Conservation (phyloP, 2,113 vertebrate genomes). For the Podiceps cristatus region DNA sequence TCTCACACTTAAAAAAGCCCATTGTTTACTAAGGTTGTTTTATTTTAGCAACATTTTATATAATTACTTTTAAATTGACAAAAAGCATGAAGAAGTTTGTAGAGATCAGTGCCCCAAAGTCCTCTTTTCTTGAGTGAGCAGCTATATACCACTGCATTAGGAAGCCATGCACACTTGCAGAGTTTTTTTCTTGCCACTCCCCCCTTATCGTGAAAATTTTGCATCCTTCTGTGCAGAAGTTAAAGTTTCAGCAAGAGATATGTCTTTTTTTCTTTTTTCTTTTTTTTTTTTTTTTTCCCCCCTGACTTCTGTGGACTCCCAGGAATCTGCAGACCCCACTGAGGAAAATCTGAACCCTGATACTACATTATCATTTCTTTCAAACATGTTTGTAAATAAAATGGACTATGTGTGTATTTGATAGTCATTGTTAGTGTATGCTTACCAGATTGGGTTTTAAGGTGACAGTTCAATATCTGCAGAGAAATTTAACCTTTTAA, state of each 20-base stretch:
- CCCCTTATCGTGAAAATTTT: not conserved
- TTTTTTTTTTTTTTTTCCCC: too few relatives aligned
- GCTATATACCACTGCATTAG: not conserved
- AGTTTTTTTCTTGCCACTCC: not conserved
- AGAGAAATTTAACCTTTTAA: not conserved
- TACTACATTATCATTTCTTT: not conserved
- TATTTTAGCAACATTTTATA: not conserved
- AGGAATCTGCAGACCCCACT: not conserved
- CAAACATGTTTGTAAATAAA: not conserved
- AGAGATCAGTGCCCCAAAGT: not conserved
- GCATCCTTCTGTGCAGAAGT: not conserved
- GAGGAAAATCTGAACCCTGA: not conserved
- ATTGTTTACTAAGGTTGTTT: not conserved
- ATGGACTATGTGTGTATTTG: not conserved
- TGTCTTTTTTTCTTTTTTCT: too few relatives aligned
- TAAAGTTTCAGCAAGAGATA: not conserved
- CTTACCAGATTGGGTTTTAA: not conserved
- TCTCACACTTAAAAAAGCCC: not conserved
- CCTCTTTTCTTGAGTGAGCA: rapidly evolving
- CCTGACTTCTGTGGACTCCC: not conserved
- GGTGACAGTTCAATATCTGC: not conserved
- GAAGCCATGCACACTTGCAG: not conserved
- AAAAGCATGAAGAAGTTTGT: not conserved
- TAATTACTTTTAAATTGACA: not conserved
- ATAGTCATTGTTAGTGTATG: not conserved